These are phyloP conservation scores for Zootoca vivipara DNA, from an alignment of 2,113 vertebrate species.

Conservation along the genomic window DNA sequence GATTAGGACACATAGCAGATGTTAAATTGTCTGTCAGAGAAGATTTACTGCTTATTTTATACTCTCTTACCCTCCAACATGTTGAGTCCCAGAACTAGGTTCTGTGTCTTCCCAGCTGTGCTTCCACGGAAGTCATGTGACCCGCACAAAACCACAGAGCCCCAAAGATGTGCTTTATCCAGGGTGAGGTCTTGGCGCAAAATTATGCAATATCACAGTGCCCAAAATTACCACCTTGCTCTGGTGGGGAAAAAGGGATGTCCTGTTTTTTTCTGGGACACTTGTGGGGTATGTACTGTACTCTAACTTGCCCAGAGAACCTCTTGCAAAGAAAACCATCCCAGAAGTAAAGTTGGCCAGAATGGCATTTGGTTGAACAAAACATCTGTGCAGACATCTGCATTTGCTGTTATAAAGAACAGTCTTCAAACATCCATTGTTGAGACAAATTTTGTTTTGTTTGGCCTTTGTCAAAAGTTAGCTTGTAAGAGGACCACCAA, in stretches of 20 bases:
- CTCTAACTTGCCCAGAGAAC: background rate
- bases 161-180: no score
- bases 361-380: background rate
- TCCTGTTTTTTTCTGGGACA: no score
- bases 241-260: no score
- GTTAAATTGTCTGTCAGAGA: background rate
- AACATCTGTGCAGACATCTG: background rate
- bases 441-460: background rate
- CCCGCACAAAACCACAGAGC: no score
- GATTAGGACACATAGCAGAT: constrained; percentile 19
- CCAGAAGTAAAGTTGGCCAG: constrained; percentile 1
- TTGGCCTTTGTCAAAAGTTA: background rate
- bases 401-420: background rate
- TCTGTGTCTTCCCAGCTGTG: no score
- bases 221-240: no score
- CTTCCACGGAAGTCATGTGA: no score
- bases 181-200: no score
- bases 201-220: no score
- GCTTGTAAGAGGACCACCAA: background rate
- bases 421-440: background rate
- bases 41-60: background rate
- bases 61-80: background rate
- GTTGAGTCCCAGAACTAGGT: no score
- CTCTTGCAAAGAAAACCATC: background rate
- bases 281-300: no score